A percentile compares a stretch with the other conserved stretches of the same genome.
Conservation (phyloP, 2,113 vertebrate species). For the Donacobius atricapilla region DNA sequence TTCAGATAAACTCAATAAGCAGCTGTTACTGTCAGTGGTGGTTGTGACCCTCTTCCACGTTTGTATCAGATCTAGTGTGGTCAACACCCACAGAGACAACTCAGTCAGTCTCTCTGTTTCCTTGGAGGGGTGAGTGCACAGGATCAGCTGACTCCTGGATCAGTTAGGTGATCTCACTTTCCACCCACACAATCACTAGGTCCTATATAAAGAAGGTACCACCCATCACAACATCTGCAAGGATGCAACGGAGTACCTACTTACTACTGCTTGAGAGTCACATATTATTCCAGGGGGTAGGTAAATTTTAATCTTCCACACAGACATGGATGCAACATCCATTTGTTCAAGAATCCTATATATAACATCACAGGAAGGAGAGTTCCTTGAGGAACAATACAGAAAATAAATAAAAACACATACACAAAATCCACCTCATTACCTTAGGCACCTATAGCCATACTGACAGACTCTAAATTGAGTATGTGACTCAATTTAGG, state of each 20-base stretch:
- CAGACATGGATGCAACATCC: background rate
- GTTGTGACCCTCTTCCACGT: background rate
- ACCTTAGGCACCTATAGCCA: background rate
- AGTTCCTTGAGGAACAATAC: background rate
- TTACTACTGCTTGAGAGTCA: background rate
- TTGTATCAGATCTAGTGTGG: background rate
- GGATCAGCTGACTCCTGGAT: background rate
- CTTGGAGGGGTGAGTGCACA: background rate
- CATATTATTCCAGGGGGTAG: accelerated
- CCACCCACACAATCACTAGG: background rate
- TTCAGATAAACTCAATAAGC: background rate
- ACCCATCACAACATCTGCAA: background rate
- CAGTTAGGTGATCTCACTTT: background rate
- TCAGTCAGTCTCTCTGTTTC: background rate
- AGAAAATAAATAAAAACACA: background rate
- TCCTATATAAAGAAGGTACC: background rate
- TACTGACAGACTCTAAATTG: background rate
- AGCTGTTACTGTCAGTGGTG: background rate
- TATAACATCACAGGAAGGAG: background rate
- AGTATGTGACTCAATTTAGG: background rate
- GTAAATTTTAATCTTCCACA: background rate
- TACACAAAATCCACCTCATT: background rate
- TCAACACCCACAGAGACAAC: background rate
- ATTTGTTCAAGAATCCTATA: background rate
- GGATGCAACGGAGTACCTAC: background rate